A percentile compares a stretch with the other conserved stretches of the same genome.
phyloP scores from a whole-genome alignment of 2,797 vertebrate genomes.

The Sebastes steindachneri region DNA sequence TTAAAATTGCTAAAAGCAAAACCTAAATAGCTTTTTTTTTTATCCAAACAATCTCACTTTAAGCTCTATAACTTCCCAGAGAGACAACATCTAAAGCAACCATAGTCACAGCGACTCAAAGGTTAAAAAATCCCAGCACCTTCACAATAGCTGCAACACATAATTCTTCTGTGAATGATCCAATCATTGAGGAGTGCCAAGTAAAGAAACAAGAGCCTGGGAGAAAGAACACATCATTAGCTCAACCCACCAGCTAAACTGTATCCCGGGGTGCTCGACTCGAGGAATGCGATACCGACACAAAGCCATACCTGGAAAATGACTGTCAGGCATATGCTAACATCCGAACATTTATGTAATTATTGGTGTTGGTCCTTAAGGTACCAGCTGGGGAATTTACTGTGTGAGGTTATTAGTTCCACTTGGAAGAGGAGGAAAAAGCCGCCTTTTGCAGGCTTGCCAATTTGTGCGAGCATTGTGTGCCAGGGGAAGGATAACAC shows the following conservation, averaged over 20 bases:
- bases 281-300: conserved; percentile 38
- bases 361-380: conserved; percentile 65
- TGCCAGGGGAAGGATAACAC: conserved; percentile 39
- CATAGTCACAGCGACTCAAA: background rate
- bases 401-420: conserved; percentile 68
- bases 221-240: conserved; percentile 43
- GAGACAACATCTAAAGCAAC: background rate
- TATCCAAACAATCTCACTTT: background rate
- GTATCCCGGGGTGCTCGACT: conserved; percentile 32
- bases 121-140: conserved; percentile 8
- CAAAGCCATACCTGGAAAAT: conserved; percentile 60
- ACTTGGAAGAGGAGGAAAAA: conserved; percentile 49
- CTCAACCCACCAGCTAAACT: conserved; percentile 37
- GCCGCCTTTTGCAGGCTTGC: conserved; percentile 42
- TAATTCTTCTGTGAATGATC: conserved; percentile 31
- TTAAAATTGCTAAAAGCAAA: background rate
- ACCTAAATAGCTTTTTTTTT: background rate
- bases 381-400: conserved; percentile 70
- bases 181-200: conserved; percentile 22
- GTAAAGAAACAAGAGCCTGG: conserved; percentile 43
- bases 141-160: conserved; percentile 19
- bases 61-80: background rate
- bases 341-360: conserved; percentile 70
- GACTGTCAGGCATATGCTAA: conserved; percentile 50
- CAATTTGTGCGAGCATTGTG: conserved; percentile 46